Evolutionary conservation across 2,113 vertebrate genomes (phyloP), one percentile per base, ranked within the genome.

Genomic region (Probosciger aterrimus): DNA sequence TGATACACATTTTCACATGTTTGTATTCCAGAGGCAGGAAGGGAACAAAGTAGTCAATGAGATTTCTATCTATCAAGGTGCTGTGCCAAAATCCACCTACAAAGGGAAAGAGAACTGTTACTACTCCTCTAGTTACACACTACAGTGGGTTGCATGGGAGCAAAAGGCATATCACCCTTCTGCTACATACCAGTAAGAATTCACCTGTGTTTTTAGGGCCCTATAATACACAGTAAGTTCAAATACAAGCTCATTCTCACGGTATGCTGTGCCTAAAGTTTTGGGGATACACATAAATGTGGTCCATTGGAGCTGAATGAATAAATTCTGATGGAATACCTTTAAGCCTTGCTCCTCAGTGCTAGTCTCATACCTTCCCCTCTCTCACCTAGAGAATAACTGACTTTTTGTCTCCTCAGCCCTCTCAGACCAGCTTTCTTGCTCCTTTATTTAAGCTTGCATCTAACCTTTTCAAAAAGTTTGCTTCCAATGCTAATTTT

Each of bases 31-130:
- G 97, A 16, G 99, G 99, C 44, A 99, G 98, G 80, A 99, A 99
- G 2, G 99, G 99, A 19, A 99, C 98, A 5, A 99, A 99, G 88
- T 98, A 99, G 90, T 99, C 99, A 31, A 99, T 99, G 95, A 99
- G 98, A 95, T 99, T 98, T 93, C 98, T 98, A 86, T 99, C 99
- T 13, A 99, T 99, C 78, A 99, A 92, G 81, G 98, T 99, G 53
- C 99, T 98, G 89, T 98, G 99, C 98, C 98, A 99, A 95, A 99
- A 99, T 24, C 99, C 99, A 97, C 99, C 99, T 99, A 59, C 3
- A 20, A 53, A 62, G 43, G 60, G 49, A 79, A 75, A 75, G 31
- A 76, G 16, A 76, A 73, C 71, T 76, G 57, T 70, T 64, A 49
- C 41, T 15, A 5, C 7, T 19, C 46, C 65, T 75, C 12, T 33